Evolutionary conservation across 2,113 vertebrate genomes (phyloP).

Genomic region (Cavia aperea): DNA sequence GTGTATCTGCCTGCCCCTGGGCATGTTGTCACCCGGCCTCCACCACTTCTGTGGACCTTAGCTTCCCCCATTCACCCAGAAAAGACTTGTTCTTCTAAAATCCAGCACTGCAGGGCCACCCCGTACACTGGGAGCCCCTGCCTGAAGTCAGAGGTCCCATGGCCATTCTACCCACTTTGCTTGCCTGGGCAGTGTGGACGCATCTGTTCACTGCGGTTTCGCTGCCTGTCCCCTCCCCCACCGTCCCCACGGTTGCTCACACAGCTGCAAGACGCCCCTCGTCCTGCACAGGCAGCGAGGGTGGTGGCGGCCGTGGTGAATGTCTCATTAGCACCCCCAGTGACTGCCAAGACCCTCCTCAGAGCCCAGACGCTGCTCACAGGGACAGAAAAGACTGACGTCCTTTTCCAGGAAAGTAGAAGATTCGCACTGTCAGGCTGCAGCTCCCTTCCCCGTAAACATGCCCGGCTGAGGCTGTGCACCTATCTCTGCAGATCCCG

Average conservation of each 20-base stretch:
- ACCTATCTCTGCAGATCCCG: not conserved
- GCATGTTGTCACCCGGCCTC: conserved; percentile 25
- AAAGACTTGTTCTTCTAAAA: not conserved
- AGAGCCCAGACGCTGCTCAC: not conserved
- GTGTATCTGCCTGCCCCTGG: conserved; percentile 70
- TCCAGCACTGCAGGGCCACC: not conserved
- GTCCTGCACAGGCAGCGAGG: not conserved
- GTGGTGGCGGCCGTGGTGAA: not conserved
- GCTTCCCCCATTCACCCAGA: conserved; percentile 21
- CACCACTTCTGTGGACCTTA: conserved; percentile 34
- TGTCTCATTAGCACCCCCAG: conserved; percentile 65
- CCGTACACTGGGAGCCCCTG: accelerated
- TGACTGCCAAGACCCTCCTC: conserved; percentile 46
- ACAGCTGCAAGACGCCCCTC: not conserved
- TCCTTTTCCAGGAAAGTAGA: not conserved
- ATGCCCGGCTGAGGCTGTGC: accelerated
- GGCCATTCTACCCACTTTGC: too few relatives aligned
- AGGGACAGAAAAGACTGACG: not conserved
- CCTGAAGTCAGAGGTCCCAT: not conserved
- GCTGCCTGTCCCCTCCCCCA: not conserved
- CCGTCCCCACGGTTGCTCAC: not conserved
- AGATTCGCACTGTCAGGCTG: accelerated
- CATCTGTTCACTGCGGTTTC: not conserved
- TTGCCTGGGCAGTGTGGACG: accelerated
- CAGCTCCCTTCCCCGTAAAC: accelerated